A percentile compares a stretch with the other conserved stretches of the same genome.
Evolutionary conservation across 2,113 vertebrate genomes (phyloP).

Genomic region (Gymnogyps californianus): DNA sequence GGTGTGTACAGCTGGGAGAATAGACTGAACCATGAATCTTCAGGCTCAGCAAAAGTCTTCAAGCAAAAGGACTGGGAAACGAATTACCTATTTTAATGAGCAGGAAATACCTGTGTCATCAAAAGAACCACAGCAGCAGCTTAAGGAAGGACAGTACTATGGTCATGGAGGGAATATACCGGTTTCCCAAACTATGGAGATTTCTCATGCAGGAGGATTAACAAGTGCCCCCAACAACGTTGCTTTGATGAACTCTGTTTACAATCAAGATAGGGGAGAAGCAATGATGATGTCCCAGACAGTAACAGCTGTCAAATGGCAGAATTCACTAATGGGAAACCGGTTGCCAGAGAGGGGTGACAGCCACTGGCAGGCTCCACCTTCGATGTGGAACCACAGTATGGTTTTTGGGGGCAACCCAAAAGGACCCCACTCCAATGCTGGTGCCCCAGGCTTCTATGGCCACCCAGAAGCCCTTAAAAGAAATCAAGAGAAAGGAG

Average conservation of each 20-base stretch:
- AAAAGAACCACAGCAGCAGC: constrained; percentile 82
- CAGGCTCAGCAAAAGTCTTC: constrained; percentile 91
- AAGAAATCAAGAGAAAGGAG: constrained; percentile 81
- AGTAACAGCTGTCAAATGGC: constrained; percentile 81
- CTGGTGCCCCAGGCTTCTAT: constrained; percentile 72
- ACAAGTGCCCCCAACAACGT: constrained; percentile 78
- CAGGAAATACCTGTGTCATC: constrained; percentile 70
- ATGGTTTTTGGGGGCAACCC: constrained; percentile 78
- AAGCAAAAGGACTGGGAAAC: constrained; percentile 89
- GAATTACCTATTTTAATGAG: constrained; percentile 87
- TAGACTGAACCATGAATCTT: constrained; percentile 87
- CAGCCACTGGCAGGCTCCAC: constrained; percentile 81
- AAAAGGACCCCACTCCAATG: constrained; percentile 71
- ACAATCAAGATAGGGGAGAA: constrained; percentile 84
- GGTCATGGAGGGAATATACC: constrained; percentile 69
- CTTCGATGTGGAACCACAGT: constrained; percentile 82
- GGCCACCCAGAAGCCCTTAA: constrained; percentile 76
- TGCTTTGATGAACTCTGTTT: constrained; percentile 85
- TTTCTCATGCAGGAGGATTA: constrained; percentile 66
- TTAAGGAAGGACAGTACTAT: constrained; percentile 85
- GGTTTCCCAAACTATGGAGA: constrained; percentile 76
- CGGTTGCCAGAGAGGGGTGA: constrained; percentile 80
- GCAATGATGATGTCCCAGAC: constrained; percentile 87
- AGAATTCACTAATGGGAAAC: constrained; percentile 82
- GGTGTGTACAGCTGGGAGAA: neutral